Conservation (phyloP, 2,797 vertebrate species). For the Helarctos malayanus region DNA sequence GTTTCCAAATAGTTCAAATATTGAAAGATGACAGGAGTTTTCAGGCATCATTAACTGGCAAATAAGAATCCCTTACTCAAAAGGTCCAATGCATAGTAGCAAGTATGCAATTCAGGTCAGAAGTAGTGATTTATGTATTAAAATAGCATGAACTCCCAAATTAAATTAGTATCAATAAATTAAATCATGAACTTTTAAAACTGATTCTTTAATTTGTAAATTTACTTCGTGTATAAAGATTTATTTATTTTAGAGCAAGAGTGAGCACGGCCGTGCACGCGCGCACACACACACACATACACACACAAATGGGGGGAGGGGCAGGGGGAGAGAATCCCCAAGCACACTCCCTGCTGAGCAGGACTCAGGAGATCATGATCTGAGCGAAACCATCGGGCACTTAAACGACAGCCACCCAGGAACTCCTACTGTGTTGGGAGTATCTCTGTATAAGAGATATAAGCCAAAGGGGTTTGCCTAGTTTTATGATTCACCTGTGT, state of each 20-base stretch:
- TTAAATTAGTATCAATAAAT: neutral
- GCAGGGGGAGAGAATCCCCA: neutral
- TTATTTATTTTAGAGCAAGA: neutral
- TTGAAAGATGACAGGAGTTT: neutral
- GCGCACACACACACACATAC: neutral
- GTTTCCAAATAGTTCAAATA: neutral
- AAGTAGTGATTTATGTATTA: neutral
- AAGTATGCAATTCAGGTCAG: neutral
- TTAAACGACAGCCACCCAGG: neutral
- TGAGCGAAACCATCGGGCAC: neutral
- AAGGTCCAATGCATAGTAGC: neutral
- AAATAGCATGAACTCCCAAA: neutral
- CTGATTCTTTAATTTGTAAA: neutral
- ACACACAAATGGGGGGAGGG: no score
- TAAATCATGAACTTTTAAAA: neutral
- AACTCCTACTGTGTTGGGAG: neutral
- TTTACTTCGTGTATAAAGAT: neutral
- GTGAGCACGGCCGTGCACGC: fast-evolving
- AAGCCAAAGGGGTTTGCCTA: neutral
- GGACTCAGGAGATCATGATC: neutral
- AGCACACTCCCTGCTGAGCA: neutral
- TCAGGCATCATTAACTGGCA: neutral
- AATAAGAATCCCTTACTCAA: neutral
- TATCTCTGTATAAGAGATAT: neutral
- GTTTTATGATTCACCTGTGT: neutral